Base-by-base conservation (phyloP, 2,888 invertebrate genomes). In the Onchidella celtica region DNA sequence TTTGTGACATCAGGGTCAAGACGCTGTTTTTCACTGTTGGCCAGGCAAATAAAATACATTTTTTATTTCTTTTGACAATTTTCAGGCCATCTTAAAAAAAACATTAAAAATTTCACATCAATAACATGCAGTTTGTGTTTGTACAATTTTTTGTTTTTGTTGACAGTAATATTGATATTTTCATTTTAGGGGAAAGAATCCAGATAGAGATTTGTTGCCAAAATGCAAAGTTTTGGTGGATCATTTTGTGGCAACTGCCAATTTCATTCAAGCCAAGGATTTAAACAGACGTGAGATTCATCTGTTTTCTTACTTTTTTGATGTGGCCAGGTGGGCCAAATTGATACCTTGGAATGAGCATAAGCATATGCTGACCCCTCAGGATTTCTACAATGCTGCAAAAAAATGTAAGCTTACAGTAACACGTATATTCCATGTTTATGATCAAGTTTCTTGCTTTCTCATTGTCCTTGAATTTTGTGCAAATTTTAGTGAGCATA, bases 281-380 rank as follows among this genome's bases (percentile, higher is more conserved):
- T 69, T 88, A 80, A 94, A 94, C 63, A 93, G 94, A 29, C 94
- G 95, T 84, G 94, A 95, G 40, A 95, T 98, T 77, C 96, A 96
- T 87, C 97, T 97, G 21, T 97, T 99, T 94, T 97, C 98, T 90
- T 99, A 98, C 93, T 99, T 97, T 94, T 98, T 96, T 93, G 99
- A 99, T 91, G 95, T 97, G 82, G 97, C 98, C 3, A 95, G 96
- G 0, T 98, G 98, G 92, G 96, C 96, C 0, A 96, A 96, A 0
- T 94, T 98, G 68, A 96, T 97, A 61, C 89, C 93, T 87, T 95
- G 85, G 87, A 77, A 61, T 68, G 61, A 61, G 34, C 14, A 38
- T 32, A 59, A 27, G 68, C 4, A 55, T 27, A 14, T 40, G 24
- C 47, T 81, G 34, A 72, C 63, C 24, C 78, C 66, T 21, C 94